Conservation (phyloP, 1,140 invertebrate genomes). For the Nilaparvata lugens region DNA sequence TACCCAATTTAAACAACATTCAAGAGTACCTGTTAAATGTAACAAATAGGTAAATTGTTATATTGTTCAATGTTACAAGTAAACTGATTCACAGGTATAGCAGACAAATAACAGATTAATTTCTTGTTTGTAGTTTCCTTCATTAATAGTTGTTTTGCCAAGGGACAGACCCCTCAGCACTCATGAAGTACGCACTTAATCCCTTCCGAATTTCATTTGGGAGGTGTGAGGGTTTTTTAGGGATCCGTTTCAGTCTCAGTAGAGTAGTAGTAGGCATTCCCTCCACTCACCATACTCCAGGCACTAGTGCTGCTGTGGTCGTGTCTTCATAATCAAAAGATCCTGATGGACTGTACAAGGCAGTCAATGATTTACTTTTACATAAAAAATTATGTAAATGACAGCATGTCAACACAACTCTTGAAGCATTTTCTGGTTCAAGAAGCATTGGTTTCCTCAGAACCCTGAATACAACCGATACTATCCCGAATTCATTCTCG, state of each 20-base stretch:
- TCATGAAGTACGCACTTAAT: conserved; percentile 6
- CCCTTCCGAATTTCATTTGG: neutral
- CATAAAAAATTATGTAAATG: conserved; percentile 15
- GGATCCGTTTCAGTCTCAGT: conserved; percentile 8
- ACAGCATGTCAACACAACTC: conserved; percentile 11
- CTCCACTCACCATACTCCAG: conserved; percentile 5
- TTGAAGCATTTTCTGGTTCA: conserved; percentile 16
- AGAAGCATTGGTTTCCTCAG: conserved; percentile 18
- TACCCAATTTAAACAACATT: too few species aligned
- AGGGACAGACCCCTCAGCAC: conserved; percentile 13
- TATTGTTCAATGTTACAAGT: too few species aligned
- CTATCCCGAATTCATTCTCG: conserved; percentile 18
- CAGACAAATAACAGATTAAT: too few species aligned
- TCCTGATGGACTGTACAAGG: conserved; percentile 5
- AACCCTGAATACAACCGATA: conserved; percentile 16
- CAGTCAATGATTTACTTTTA: conserved; percentile 14
- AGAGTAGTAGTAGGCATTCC: conserved; percentile 7
- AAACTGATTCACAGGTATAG: too few species aligned
- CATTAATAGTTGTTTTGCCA: conserved; percentile 15
- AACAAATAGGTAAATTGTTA: too few species aligned
- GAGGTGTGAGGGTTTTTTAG: conserved; percentile 7
- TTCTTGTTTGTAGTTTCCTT: too few species aligned
- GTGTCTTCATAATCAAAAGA: conserved; percentile 3
- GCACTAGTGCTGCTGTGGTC: neutral
- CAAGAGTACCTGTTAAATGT: too few species aligned